Conservation (phyloP, 2,113 vertebrate genomes). For the Ailurus styani region DNA sequence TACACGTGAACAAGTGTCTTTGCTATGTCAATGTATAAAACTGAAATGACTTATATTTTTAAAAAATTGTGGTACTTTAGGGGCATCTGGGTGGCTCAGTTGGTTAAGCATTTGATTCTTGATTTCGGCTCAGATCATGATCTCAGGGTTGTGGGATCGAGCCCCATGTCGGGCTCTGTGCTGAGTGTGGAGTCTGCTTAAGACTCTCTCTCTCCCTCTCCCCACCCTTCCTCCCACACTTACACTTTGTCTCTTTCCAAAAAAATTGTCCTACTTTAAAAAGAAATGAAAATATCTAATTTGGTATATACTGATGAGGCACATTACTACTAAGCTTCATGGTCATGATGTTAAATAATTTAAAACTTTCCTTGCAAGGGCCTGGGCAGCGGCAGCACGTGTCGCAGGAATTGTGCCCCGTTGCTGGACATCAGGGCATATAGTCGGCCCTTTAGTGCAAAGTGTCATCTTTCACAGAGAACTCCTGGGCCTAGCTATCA, state of each 20-base stretch:
- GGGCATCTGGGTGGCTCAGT: no score
- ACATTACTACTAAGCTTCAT: background rate
- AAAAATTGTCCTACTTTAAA: background rate
- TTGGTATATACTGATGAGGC: background rate
- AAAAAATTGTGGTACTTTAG: background rate
- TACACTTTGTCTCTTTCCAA: no score
- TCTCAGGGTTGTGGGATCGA: no score
- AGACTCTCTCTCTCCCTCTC: no score
- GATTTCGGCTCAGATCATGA: no score
- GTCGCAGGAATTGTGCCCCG: background rate
- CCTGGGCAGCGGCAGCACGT: background rate
- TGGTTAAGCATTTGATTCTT: no score
- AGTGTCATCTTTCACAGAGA: background rate
- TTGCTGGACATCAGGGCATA: background rate
- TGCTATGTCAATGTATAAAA: background rate
- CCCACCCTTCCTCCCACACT: no score
- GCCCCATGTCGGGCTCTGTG: accelerated
- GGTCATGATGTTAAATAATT: background rate
- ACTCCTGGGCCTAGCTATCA: background rate
- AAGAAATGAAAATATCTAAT: background rate
- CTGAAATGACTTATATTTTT: background rate
- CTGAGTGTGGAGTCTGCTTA: no score
- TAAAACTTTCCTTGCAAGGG: background rate
- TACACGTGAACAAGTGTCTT: background rate
- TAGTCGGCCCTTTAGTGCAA: background rate